A percentile compares a stretch with the other conserved stretches of the same genome.
Evolutionary conservation across 2,113 vertebrate species (phyloP).

Genomic region (Climacteris rufus): DNA sequence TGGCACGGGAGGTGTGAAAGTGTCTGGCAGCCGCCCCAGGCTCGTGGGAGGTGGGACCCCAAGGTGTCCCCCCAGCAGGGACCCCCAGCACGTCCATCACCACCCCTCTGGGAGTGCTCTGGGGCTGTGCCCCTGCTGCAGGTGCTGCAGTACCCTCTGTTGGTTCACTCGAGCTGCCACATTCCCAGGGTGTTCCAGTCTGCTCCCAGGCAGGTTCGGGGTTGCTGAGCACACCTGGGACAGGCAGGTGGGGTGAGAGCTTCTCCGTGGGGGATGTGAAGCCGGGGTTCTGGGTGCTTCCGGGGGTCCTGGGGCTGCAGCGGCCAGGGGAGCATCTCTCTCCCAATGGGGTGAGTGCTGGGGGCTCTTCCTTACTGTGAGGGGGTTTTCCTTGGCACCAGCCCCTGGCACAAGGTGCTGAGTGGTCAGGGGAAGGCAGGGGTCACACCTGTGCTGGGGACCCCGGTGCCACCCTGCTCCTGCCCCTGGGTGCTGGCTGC

Average conservation of each 20-base stretch:
- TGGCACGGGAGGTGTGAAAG: neutral
- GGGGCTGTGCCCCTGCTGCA: neutral
- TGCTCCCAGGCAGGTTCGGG: neutral
- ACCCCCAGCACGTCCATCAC: fast-evolving
- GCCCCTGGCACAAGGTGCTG: fast-evolving
- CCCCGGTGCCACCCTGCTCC: fast-evolving
- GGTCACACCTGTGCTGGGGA: neutral
- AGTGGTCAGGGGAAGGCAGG: neutral
- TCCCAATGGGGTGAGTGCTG: fast-evolving
- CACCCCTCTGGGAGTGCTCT: fast-evolving
- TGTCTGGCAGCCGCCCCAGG: neutral
- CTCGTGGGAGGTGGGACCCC: fast-evolving
- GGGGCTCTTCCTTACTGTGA: neutral
- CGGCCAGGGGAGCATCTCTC: neutral
- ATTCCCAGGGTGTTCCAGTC: neutral
- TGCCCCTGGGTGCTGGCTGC: neutral
- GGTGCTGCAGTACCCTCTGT: neutral
- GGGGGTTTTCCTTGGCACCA: neutral
- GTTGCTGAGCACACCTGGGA: neutral
- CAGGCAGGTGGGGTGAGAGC: neutral
- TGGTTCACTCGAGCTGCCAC: neutral
- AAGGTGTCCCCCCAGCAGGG: fast-evolving
- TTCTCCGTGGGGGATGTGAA: fast-evolving
- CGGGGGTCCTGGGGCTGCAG: neutral
- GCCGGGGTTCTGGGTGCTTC: neutral